A percentile compares a stretch with the other conserved stretches of the same genome.
Evolutionary conservation across 2,888 invertebrate genomes (phyloP).

Genomic region (Synergus umbraculus): DNA sequence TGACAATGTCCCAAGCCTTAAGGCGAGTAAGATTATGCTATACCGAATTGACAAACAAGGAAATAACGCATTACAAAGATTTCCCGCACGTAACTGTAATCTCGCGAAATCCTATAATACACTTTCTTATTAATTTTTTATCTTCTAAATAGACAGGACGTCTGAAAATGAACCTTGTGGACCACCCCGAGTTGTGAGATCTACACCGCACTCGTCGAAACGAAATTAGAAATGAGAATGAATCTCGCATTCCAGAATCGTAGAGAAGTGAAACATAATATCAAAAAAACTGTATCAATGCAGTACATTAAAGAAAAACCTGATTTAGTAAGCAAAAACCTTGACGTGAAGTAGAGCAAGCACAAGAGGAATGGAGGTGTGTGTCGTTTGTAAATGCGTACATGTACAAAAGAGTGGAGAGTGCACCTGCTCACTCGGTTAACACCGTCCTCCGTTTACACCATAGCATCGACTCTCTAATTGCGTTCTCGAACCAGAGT

Average conservation of each 20-base stretch:
- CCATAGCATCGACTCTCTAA: slow-evolving; percentile 64
- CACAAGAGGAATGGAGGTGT: slow-evolving; percentile 7
- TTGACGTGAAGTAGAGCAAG: slow-evolving; percentile 42
- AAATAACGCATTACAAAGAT: slow-evolving; percentile 59
- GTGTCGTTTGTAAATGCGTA: slow-evolving; percentile 35
- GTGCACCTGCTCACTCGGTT: slow-evolving; percentile 67
- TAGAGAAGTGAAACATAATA: not conserved
- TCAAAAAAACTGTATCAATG: not conserved
- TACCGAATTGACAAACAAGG: slow-evolving; percentile 62
- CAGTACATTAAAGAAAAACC: not conserved
- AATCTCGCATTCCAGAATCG: not conserved
- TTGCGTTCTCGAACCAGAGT: slow-evolving; percentile 60
- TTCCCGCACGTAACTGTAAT: not conserved
- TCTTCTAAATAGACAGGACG: not conserved
- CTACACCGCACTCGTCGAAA: not conserved
- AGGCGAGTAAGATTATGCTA: slow-evolving; percentile 51
- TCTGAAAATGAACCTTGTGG: not conserved
- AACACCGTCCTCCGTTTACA: slow-evolving; percentile 60
- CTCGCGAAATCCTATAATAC: not conserved
- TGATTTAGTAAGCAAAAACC: not conserved
- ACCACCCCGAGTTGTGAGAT: not conserved
- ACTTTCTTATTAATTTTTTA: not conserved
- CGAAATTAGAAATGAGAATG: not conserved
- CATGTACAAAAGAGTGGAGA: slow-evolving; percentile 45
- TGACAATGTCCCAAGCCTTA: slow-evolving; percentile 57